A percentile compares a stretch with the other conserved stretches of the same genome.
These are phyloP conservation scores for Stenodema calcarata DNA, from an alignment of 2,888 invertebrate species.

Conservation along the genomic window DNA sequence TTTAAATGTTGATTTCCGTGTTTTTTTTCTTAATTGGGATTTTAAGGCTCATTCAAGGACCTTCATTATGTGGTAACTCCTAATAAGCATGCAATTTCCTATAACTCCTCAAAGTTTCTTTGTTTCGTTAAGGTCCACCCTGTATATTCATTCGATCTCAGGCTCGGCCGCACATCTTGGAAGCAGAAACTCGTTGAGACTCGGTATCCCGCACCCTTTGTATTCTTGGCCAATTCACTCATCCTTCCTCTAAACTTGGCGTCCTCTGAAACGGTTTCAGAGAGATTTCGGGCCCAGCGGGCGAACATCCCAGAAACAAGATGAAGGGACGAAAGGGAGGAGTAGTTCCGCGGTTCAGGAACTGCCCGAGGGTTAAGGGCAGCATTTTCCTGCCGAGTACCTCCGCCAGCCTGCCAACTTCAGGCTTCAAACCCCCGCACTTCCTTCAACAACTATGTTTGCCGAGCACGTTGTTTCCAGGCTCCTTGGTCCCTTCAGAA, in stretches of 20 bases:
- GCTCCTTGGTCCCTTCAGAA: slow-evolving; percentile 10
- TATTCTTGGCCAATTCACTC: background rate
- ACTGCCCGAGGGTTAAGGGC: background rate
- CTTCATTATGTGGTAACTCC: too few relatives aligned
- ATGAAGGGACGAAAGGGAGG: background rate
- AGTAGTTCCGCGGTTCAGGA: background rate
- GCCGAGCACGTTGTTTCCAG: slow-evolving; percentile 44
- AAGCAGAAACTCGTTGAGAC: background rate
- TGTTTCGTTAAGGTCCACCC: too few relatives aligned
- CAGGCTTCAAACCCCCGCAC: background rate
- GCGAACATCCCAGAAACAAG: background rate
- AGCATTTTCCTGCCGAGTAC: slow-evolving; percentile 2
- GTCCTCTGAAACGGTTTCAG: background rate
- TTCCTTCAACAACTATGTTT: slow-evolving; percentile 28
- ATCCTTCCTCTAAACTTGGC: background rate
- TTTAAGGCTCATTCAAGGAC: too few relatives aligned
- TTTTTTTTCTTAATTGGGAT: too few relatives aligned
- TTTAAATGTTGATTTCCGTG: too few relatives aligned
- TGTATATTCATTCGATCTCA: background rate
- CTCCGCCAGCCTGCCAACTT: background rate
- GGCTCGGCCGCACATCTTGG: background rate
- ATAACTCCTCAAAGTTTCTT: too few relatives aligned
- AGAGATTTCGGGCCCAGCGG: background rate
- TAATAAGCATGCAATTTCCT: too few relatives aligned
- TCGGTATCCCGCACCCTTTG: background rate